These are phyloP conservation scores for Chymomyza costata DNA, from an alignment of 1,140 invertebrate genomes.

Conservation along the genomic window DNA sequence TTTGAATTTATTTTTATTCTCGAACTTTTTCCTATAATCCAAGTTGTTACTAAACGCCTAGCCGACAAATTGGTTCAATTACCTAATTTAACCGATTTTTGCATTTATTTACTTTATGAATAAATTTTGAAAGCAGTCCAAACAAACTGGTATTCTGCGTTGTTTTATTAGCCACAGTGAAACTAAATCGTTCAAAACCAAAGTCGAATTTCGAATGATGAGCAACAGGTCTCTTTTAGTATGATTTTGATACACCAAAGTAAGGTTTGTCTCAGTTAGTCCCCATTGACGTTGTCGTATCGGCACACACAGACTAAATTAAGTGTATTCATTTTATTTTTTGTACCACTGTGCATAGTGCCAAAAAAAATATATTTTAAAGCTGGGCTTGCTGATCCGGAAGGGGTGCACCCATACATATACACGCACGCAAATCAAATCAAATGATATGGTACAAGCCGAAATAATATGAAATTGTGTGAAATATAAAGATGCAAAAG, in stretches of 20 bases:
- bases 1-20: constrained; percentile 8
- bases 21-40: constrained; percentile 46
- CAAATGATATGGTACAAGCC: constrained; percentile 29
- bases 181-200: not conserved
- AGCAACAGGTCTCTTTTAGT: no score
- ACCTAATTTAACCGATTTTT: constrained; percentile 66
- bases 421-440: constrained; percentile 49
- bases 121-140: constrained; percentile 64
- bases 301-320: not conserved
- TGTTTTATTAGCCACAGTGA: no score
- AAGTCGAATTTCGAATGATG: no score
- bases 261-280: no score
- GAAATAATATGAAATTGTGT: constrained; percentile 42
- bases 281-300: no score
- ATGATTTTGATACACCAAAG: no score
- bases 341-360: constrained; percentile 34
- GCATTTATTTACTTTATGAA: constrained; percentile 73
- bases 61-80: constrained; percentile 71
- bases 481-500: constrained; percentile 41
- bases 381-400: constrained; percentile 7
- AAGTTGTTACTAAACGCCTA: constrained; percentile 1
- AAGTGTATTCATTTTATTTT: not conserved
- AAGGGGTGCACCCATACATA: constrained; percentile 43
- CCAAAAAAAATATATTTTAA: constrained; percentile 13
- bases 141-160: no score